Conservation (phyloP, 2,888 invertebrate genomes). For the Patella pellucida region DNA sequence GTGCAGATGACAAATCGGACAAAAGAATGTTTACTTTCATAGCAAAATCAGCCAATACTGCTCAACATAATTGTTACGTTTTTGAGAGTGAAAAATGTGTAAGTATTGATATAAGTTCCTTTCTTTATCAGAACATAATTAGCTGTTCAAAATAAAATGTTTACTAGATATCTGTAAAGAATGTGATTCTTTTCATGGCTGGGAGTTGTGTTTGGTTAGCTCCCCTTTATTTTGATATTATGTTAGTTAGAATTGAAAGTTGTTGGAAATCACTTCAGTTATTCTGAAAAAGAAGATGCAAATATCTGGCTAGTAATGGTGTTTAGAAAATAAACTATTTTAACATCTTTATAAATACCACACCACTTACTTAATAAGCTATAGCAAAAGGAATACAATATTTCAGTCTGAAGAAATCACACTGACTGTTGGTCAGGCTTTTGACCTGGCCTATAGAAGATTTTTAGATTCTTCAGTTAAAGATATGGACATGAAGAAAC, state of each 20-base stretch:
- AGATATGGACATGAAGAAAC: constrained; percentile 87
- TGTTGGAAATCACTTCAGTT: too few species aligned
- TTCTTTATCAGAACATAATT: too few species aligned
- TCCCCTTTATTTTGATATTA: too few species aligned
- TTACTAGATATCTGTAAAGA: too few species aligned
- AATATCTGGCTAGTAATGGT: too few species aligned
- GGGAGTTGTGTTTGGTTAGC: too few species aligned
- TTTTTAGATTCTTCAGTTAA: constrained; percentile 93
- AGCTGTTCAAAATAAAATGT: too few species aligned
- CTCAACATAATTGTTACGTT: constrained; percentile 91
- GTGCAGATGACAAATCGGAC: constrained; percentile 98
- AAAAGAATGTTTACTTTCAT: constrained; percentile 97
- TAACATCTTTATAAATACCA: neutral
- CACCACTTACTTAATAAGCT: neutral
- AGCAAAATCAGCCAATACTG: constrained; percentile 79
- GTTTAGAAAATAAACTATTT: too few species aligned
- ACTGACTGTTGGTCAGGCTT: constrained; percentile 97
- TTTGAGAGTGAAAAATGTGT: constrained; percentile 95
- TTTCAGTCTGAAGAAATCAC: constrained; percentile 92
- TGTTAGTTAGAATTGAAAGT: too few species aligned
- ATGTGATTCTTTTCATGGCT: too few species aligned
- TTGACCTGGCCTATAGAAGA: constrained; percentile 94
- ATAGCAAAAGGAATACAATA: neutral
- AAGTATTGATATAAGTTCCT: constrained; percentile 50
- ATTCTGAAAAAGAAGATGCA: too few species aligned